Evolutionary conservation across 1,140 invertebrate genomes (phyloP).

Genomic region (Druon quercuslanigerum): DNA sequence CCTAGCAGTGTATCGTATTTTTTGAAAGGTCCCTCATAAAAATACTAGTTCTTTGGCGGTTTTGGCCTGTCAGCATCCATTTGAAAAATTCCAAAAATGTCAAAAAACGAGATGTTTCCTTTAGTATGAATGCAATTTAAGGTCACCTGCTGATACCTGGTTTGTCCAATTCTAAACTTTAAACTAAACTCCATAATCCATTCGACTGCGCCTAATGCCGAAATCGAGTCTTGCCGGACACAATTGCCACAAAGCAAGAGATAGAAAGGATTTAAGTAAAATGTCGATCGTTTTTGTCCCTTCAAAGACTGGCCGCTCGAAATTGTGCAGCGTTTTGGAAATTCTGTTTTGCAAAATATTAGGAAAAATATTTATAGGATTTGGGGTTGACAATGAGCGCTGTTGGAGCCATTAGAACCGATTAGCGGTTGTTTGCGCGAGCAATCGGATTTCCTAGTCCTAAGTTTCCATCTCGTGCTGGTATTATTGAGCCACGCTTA

Average conservation of each 20-base stretch:
- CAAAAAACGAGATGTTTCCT: background rate
- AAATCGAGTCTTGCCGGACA: conserved; percentile 4
- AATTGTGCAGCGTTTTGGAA: conserved; percentile 44
- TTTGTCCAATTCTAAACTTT: background rate
- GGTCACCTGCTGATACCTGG: conserved; percentile 11
- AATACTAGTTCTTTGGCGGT: too few species aligned
- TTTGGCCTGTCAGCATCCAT: too few species aligned
- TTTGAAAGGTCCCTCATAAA: too few species aligned
- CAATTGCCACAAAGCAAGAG: conserved; percentile 2
- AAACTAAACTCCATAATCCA: conserved; percentile 23
- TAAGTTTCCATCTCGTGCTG: conserved; percentile 46
- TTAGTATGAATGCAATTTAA: conserved; percentile 4
- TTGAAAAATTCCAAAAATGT: background rate
- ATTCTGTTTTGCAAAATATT: conserved; percentile 67
- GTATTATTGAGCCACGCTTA: conserved; percentile 46
- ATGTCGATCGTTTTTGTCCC: conserved; percentile 13
- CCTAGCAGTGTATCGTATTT: too few species aligned
- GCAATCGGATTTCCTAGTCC: conserved; percentile 57
- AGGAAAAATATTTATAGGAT: conserved; percentile 74
- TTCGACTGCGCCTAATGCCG: conserved; percentile 21
- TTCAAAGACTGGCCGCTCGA: conserved; percentile 43
- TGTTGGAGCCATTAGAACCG: conserved; percentile 61
- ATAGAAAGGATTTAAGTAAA: conserved; percentile 19
- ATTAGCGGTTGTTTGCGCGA: conserved; percentile 60
- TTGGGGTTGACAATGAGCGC: conserved; percentile 50